A percentile compares a stretch with the other conserved stretches of the same genome.
Conservation (phyloP, 2,797 vertebrate species). For the Silurus aristotelis region DNA sequence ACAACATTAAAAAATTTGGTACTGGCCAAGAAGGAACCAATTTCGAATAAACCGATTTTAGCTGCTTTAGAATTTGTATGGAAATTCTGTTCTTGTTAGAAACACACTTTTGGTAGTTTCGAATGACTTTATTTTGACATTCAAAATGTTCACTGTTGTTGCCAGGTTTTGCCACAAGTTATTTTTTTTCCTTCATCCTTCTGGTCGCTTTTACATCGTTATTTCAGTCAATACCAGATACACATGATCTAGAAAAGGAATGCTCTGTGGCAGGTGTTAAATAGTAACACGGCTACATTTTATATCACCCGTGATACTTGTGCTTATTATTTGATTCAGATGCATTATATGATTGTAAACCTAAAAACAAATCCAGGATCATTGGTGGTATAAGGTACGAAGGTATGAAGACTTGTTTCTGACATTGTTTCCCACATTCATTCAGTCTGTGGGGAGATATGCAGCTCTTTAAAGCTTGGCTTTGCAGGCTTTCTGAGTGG, state of each 20-base stretch:
- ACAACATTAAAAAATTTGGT: neutral
- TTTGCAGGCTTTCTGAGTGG: conserved; percentile 69
- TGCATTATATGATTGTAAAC: neutral
- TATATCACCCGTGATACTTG: neutral
- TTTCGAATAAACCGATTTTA: neutral
- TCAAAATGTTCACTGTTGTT: neutral
- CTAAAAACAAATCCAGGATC: neutral
- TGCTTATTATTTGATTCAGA: neutral
- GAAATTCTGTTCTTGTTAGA: neutral
- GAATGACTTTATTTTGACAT: neutral
- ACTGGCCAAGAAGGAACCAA: neutral
- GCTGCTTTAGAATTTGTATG: neutral
- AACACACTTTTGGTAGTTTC: neutral
- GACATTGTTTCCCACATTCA: conserved; percentile 68
- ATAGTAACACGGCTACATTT: neutral
- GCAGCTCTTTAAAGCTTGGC: conserved; percentile 71
- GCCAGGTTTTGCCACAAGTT: neutral
- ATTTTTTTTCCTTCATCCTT: neutral
- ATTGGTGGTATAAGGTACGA: neutral
- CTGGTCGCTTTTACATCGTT: neutral
- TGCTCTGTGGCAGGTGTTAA: neutral
- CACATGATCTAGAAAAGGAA: neutral
- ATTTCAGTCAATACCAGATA: neutral
- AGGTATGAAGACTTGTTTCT: conserved; percentile 7
- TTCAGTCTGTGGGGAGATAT: conserved; percentile 60